These are phyloP conservation scores for Acanthurus lineatus DNA, from an alignment of 2,797 vertebrate genomes.

Conservation along the genomic window DNA sequence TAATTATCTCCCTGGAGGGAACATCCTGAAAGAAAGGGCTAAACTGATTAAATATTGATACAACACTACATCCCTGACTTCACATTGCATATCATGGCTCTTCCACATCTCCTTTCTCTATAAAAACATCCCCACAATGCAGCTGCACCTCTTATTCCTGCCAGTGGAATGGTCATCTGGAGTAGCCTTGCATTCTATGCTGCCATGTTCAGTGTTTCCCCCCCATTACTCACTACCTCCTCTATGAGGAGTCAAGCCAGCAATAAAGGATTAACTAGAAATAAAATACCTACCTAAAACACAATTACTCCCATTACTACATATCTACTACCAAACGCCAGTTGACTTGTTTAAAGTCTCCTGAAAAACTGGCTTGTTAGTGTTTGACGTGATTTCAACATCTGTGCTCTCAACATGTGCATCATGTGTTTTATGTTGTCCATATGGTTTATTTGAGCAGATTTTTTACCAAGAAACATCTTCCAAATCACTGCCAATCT, in stretches of 20 bases:
- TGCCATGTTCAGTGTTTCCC: neutral
- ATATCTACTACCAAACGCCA: neutral
- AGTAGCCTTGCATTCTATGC: slow-evolving; percentile 12
- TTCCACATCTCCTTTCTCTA: slow-evolving; percentile 21
- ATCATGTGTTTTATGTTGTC: neutral
- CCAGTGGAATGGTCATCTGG: slow-evolving; percentile 6
- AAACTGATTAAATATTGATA: slow-evolving; percentile 62
- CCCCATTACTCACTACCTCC: slow-evolving; percentile 1
- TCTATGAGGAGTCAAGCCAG: neutral
- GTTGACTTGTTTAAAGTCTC: neutral
- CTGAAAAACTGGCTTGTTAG: neutral
- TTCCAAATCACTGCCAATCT: neutral
- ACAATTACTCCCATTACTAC: neutral
- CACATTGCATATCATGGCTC: slow-evolving; percentile 7
- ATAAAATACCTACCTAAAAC: slow-evolving; percentile 13
- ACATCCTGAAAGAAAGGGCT: slow-evolving; percentile 17
- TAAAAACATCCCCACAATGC: slow-evolving; percentile 1
- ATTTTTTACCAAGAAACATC: neutral
- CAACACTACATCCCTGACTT: slow-evolving; percentile 15
- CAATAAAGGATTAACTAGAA: neutral
- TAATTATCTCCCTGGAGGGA: slow-evolving; percentile 40
- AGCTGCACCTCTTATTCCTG: neutral
- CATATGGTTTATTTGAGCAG: neutral
- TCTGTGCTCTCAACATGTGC: neutral
- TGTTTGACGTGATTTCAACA: neutral